Percentiles rank a stretch among this genome's conserved stretches.
These are phyloP conservation scores for Eleginops maclovinus DNA, from an alignment of 2,113 vertebrate genomes.

Conservation along the genomic window DNA sequence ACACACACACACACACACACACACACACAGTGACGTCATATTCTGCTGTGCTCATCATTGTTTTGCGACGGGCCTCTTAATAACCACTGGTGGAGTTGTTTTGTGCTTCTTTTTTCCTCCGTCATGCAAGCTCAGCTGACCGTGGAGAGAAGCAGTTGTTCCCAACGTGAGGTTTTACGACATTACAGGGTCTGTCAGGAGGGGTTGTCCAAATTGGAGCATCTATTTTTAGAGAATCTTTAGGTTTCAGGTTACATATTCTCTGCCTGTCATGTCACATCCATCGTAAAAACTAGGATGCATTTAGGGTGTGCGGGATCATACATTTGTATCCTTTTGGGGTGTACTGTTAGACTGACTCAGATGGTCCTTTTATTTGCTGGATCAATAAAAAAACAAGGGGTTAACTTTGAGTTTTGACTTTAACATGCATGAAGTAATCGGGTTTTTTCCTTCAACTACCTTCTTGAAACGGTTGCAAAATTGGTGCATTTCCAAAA, in stretches of 20 bases:
- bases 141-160: background rate
- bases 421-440: too few relatives aligned
- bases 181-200: conserved; percentile 6
- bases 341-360: background rate
- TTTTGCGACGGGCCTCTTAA: conserved; percentile 58
- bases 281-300: background rate
- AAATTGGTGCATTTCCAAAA: too few relatives aligned
- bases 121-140: conserved; percentile 38
- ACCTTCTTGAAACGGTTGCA: too few relatives aligned
- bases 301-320: background rate
- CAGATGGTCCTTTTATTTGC: background rate
- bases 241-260: background rate
- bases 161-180: background rate
- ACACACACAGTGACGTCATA: conserved; percentile 32
- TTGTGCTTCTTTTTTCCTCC: conserved; percentile 39
- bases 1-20: conserved; percentile 3
- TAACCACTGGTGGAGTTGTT: conserved; percentile 61
- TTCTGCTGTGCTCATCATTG: conserved; percentile 26
- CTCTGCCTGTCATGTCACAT: background rate
- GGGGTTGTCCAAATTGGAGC: background rate
- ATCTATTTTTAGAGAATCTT: conserved; percentile 6
- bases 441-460: too few relatives aligned
- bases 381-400: background rate
- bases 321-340: background rate
- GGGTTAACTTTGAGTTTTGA: too few relatives aligned